Conservation (phyloP, 2,797 vertebrate species). For the Falco berigora region DNA sequence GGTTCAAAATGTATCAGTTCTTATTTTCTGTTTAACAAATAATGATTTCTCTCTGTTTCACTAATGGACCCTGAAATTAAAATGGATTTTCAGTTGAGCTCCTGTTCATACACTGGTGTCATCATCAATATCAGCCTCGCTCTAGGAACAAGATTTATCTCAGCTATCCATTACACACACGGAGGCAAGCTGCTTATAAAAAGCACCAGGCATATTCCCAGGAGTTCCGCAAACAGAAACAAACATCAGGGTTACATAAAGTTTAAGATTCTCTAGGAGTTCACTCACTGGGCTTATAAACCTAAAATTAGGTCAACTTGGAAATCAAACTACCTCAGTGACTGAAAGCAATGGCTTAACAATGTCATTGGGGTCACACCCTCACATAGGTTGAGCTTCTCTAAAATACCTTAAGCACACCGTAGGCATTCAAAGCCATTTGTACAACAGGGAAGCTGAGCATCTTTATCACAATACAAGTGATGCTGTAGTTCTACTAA, state of each 20-base stretch:
- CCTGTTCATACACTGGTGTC: neutral
- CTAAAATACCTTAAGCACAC: fast-evolving
- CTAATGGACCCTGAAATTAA: conserved; percentile 56
- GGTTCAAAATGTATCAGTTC: neutral
- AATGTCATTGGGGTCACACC: neutral
- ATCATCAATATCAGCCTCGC: neutral
- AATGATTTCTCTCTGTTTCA: conserved; percentile 32
- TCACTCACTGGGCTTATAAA: neutral
- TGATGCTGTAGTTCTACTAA: neutral
- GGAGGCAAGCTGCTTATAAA: neutral
- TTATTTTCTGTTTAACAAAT: conserved; percentile 44
- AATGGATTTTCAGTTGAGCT: conserved; percentile 53
- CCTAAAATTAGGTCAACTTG: neutral
- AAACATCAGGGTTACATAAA: neutral
- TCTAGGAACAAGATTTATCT: conserved; percentile 17
- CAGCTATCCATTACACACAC: neutral
- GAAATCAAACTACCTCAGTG: neutral
- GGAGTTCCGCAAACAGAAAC: neutral
- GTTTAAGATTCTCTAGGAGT: neutral
- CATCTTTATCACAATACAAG: neutral
- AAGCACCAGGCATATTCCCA: neutral
- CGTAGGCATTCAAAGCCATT: neutral
- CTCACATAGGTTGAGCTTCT: fast-evolving
- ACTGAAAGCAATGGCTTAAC: fast-evolving
- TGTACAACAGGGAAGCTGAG: fast-evolving